Base-by-base conservation (phyloP, 2,888 invertebrate genomes). In the Parthenolecanium corni region DNA sequence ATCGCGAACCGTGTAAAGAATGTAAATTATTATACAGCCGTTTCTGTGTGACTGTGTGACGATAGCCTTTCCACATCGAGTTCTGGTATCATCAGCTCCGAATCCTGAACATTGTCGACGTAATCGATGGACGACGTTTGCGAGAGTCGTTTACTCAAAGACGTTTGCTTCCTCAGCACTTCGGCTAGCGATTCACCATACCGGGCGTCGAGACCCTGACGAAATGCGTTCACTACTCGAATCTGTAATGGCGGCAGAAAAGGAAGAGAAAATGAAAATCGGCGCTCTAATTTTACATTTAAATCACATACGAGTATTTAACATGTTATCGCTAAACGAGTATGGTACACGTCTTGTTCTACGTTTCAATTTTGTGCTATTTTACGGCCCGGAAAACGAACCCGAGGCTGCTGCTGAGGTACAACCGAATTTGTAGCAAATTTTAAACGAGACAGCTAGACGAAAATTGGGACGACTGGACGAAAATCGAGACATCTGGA, bases 181-280 rank as follows among this genome's bases (percentile, higher is more conserved):
- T 91, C 91, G 67, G 90, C 91, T 75, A 91, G 82, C 78, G 90
- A 88, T 75, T 86, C 81, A 78, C 91, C 89, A 74, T 84, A 85
- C 74, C 92, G 88, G 76, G 91, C 85, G 80, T 95, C 95, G 79
- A 96, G 85, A 78, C 96, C 96, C 84, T 95, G 94, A 79, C 97
- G 95, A 85, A 97, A 98, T 81, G 97, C 97, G 82, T 97, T 97
- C 80, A 98, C 96, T 82, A 97, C 97, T 82, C 97, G 95, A 79
- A 97, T 97, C 97, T 97, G 88, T 78, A 81, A 81, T 31, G 31
- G 31, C 9, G 31, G n/a, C 75, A 73, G 72, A 76, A 72, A 68
- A 66, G 38, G 21, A 38, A 52, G 51, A 61, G 56, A 36, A 49
- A 57, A 65, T 36, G 58, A 24, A 64, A 58, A 25, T 46, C 25